These are phyloP conservation scores for Odontophorus gujanensis DNA, from an alignment of 2,113 vertebrate genomes.

Conservation along the genomic window DNA sequence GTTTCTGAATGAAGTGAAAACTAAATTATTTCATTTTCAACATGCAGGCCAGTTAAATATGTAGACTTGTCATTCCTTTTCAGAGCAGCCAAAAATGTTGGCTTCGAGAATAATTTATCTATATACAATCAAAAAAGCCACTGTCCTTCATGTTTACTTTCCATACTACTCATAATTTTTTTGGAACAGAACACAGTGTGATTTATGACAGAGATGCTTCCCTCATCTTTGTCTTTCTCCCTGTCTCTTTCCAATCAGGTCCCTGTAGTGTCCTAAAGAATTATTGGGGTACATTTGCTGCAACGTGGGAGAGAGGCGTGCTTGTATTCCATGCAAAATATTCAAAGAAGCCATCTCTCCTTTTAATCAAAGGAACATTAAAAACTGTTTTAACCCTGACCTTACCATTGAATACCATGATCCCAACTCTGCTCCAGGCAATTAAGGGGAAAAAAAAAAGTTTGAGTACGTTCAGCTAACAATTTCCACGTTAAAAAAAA, in stretches of 20 bases:
- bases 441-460: conserved; percentile 53
- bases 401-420: conserved; percentile 56
- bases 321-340: conserved; percentile 6
- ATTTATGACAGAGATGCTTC: not conserved
- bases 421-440: conserved; percentile 56
- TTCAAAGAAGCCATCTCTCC: not conserved
- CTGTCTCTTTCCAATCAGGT: not conserved
- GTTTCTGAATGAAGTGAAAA: not conserved
- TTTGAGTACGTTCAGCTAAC: conserved; percentile 70
- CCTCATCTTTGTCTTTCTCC: not conserved
- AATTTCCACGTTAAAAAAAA: conserved; percentile 71
- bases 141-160: not conserved
- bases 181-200: not conserved
- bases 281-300: not conserved
- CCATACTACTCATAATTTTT: not conserved
- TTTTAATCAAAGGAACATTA: conserved; percentile 21
- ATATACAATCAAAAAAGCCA: not conserved
- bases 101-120: not conserved
- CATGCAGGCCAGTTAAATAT: not conserved
- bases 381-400: conserved; percentile 58
- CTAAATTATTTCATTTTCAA: not conserved
- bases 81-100: not conserved
- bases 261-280: not conserved
- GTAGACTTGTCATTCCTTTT: not conserved
- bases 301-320: not conserved